Conservation (phyloP, 2,113 vertebrate species). For the Axis porcinus region DNA sequence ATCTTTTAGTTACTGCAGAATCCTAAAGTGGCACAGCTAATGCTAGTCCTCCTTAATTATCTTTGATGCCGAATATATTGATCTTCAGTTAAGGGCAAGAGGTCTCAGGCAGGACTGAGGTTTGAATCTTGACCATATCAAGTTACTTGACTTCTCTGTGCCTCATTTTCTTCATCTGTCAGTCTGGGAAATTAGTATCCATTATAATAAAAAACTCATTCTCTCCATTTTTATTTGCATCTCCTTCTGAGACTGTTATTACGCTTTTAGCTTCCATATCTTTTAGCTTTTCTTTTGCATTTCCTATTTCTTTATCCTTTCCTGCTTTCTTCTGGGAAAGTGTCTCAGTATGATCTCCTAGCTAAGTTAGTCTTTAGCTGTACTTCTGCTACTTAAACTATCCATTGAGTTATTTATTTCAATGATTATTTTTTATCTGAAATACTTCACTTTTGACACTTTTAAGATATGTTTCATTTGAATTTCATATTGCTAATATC, state of each 20-base stretch:
- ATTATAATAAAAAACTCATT: not conserved
- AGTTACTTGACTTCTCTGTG: not conserved
- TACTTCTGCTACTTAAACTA: not conserved
- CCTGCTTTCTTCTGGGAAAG: not conserved
- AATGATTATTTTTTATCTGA: not conserved
- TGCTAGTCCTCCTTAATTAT: not conserved
- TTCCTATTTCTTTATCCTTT: not conserved
- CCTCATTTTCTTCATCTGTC: not conserved
- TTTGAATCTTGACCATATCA: not conserved
- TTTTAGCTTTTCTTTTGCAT: not conserved
- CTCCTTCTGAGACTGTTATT: not conserved
- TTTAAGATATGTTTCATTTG: not conserved
- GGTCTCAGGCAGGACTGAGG: not conserved
- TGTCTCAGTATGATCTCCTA: not conserved
- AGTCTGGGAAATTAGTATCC: not conserved
- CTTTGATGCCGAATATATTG: not conserved
- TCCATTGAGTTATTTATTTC: conserved; percentile 7
- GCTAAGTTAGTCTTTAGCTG: not conserved
- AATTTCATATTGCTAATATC: not conserved
- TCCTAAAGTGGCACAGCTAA: not conserved
- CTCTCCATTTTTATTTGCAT: not conserved
- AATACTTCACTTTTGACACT: not conserved
- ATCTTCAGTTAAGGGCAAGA: not conserved
- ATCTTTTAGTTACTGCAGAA: not conserved
- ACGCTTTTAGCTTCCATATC: not conserved